Base-by-base conservation (phyloP, 2,113 vertebrate genomes). In the Galemys pyrenaicus region DNA sequence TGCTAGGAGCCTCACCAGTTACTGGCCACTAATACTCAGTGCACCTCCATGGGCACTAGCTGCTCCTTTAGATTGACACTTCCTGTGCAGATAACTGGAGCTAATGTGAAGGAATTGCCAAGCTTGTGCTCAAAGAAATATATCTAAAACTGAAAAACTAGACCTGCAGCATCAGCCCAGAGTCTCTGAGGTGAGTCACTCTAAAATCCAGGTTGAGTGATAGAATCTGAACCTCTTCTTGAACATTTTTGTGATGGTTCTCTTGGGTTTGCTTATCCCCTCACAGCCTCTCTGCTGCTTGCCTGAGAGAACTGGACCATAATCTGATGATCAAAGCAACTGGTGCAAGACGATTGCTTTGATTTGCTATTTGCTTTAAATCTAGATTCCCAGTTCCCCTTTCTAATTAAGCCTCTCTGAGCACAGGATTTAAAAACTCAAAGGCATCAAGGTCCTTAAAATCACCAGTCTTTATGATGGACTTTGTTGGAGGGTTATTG, bases 291-390 rank as follows among this genome's bases (percentile, higher is more conserved):
- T n/a, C 71, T 37, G 19, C n/a, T 30, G 56, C 60, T 86, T 86
- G 85, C 73, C 93, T 37, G 11, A 68, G 89, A 93, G 51, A 89
- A 91, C 46, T 74, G 9, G 79, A 91, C 86, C 78, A 86, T 28
- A 71, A 30, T 71, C 39, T 77, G 75, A 89, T 73, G 73, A 89
- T 68, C 79, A 89, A 70, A 90, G 78, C 67, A 67, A 74, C 41
- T 90, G 73, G 87, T 91, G 81, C 56, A 37, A 87, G 91, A 93
- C 71, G 60, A 70, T 70, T 60, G 32, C 92, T 75, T 86, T 67
- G 71, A 92, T 81, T 87, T 87, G 81, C 80, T 78, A 19, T 87
- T 90, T 62, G 54, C 49, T 94, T 82, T 65, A 85, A 37, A 80
- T 84, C 54, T 46, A 78, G 62, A 37, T 94, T 80, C 62, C 39